Percentiles rank a stretch among this genome's conserved stretches.
phyloP scores from a whole-genome alignment of 2,888 invertebrate species.

The Dasysyrphus albostriatus region DNA sequence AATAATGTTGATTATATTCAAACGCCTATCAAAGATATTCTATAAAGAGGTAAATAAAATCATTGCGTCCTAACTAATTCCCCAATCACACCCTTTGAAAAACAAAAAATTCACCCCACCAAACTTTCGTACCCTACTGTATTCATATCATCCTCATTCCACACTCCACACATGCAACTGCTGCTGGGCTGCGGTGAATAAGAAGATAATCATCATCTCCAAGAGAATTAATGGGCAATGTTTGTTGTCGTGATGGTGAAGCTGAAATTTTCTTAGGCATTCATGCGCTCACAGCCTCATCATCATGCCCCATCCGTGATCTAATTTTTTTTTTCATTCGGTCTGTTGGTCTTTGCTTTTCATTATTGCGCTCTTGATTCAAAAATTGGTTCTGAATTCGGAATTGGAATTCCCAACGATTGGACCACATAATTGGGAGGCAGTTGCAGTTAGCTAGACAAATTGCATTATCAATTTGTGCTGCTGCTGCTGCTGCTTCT shows the following conservation, averaged over 20 bases:
- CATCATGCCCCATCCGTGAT: background rate
- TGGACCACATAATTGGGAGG: slow-evolving; percentile 67
- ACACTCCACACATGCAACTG: slow-evolving; percentile 8
- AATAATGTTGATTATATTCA: too few relatives aligned
- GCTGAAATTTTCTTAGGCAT: slow-evolving; percentile 8
- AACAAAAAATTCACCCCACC: background rate
- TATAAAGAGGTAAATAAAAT: too few relatives aligned
- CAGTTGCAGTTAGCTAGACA: slow-evolving; percentile 66
- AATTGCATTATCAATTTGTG: slow-evolving; percentile 54
- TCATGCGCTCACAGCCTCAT: background rate
- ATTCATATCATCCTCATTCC: background rate
- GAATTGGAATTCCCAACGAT: slow-evolving; percentile 54
- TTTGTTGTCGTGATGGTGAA: slow-evolving; percentile 7
- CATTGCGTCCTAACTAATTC: too few relatives aligned
- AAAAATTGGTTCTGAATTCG: slow-evolving; percentile 50
- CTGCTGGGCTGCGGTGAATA: slow-evolving; percentile 10
- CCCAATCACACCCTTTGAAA: background rate
- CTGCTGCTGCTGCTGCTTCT: background rate
- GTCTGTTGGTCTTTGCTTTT: slow-evolving; percentile 49
- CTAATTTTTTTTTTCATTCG: slow-evolving; percentile 47
- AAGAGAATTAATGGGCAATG: slow-evolving; percentile 52
- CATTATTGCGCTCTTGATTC: slow-evolving; percentile 37
- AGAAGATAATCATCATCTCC: slow-evolving; percentile 43
- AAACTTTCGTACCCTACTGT: slow-evolving; percentile 35
- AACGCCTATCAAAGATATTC: too few relatives aligned